Percentiles rank a stretch among this genome's conserved stretches.
Evolutionary conservation across 2,797 vertebrate species (phyloP).

Genomic region (Schizopygopsis malacanthus): DNA sequence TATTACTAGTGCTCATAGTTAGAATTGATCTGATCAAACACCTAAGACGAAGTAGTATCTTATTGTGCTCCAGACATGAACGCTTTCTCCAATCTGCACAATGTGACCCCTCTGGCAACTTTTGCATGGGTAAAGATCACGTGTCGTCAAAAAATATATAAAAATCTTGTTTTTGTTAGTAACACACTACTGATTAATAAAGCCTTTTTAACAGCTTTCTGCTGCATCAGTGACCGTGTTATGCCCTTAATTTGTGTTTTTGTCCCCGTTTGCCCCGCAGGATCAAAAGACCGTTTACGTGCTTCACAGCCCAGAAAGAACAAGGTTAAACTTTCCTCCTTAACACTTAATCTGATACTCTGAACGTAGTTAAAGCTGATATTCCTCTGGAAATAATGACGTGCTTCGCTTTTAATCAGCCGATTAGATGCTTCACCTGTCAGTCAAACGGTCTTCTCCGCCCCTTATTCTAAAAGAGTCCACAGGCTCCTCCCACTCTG

Average conservation of each 20-base stretch:
- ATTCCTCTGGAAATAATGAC: slow-evolving; percentile 47
- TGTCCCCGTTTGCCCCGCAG: slow-evolving; percentile 10
- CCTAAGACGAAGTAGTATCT: background rate
- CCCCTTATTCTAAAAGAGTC: background rate
- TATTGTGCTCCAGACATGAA: background rate
- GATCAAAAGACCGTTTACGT: slow-evolving; percentile 10
- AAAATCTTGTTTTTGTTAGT: background rate
- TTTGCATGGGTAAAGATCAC: background rate
- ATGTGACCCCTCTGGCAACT: background rate
- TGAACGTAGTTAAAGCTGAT: slow-evolving; percentile 55
- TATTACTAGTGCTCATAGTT: background rate
- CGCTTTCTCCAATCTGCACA: background rate
- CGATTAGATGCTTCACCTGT: slow-evolving; percentile 48
- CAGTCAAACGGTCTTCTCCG: slow-evolving; percentile 37
- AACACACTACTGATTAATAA: background rate
- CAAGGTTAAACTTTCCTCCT: slow-evolving; percentile 50
- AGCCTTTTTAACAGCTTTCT: background rate
- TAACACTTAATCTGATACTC: slow-evolving; percentile 61
- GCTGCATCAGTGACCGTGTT: background rate
- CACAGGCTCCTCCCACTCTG: slow-evolving; percentile 1
- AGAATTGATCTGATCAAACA: background rate
- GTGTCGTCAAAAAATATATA: background rate
- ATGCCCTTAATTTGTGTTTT: background rate
- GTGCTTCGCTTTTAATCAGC: slow-evolving; percentile 46
- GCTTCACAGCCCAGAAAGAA: slow-evolving; percentile 24